phyloP scores from a whole-genome alignment of 2,888 invertebrate genomes.

The Achlya flavicornis region DNA sequence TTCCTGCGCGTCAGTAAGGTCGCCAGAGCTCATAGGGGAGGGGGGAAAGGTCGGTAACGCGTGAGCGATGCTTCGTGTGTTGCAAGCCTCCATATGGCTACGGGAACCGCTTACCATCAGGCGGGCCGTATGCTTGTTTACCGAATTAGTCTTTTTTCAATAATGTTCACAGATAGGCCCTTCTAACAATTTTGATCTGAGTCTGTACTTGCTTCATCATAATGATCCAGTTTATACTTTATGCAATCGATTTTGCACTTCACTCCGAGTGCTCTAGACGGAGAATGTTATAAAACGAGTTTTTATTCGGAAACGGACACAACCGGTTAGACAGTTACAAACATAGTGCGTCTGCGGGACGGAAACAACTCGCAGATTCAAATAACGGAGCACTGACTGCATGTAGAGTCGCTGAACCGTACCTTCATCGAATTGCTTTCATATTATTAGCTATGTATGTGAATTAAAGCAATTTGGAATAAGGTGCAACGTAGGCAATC shows the following conservation, averaged over 20 bases:
- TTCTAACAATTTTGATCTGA: too few relatives aligned
- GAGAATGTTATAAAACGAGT: constrained; percentile 7
- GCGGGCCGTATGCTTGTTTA: too few relatives aligned
- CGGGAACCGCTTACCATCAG: too few relatives aligned
- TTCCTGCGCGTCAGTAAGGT: too few relatives aligned
- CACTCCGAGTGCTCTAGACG: neutral
- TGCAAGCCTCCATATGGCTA: too few relatives aligned
- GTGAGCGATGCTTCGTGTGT: too few relatives aligned
- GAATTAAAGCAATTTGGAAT: too few relatives aligned
- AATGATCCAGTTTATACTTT: neutral
- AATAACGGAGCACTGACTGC: constrained; percentile 2
- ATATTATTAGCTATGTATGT: neutral
- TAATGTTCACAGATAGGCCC: too few relatives aligned
- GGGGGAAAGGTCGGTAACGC: too few relatives aligned
- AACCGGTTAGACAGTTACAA: constrained; percentile 7
- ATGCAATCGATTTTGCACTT: constrained; percentile 7
- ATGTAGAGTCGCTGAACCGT: neutral
- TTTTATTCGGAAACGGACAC: constrained; percentile 4
- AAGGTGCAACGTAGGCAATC: neutral
- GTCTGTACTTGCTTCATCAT: too few relatives aligned
- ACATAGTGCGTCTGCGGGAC: neutral
- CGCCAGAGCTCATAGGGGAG: too few relatives aligned
- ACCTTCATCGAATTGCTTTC: neutral
- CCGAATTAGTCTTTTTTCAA: too few relatives aligned
- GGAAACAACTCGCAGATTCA: constrained; percentile 1